A percentile compares a stretch with the other conserved stretches of the same genome.
Conservation (phyloP, 2,113 vertebrate species). For the Gasterosteus nipponicus region DNA sequence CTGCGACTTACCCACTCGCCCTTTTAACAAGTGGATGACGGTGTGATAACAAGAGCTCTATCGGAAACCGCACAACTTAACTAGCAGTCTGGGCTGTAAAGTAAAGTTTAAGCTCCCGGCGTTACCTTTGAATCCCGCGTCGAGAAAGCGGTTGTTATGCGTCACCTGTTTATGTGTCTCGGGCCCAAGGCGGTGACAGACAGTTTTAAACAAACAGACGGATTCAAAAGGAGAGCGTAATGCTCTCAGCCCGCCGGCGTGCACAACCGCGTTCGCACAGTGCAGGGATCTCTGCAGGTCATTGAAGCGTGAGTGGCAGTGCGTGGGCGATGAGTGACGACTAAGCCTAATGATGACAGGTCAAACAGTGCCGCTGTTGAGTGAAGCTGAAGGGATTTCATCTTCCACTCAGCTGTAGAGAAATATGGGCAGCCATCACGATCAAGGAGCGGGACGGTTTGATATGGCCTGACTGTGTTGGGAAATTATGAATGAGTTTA, state of each 20-base stretch:
- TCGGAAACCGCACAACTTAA: constrained; percentile 53
- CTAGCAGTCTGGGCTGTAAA: constrained; percentile 32
- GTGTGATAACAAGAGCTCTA: constrained; percentile 49
- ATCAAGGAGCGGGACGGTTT: constrained; percentile 25
- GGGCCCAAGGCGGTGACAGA: constrained; percentile 55
- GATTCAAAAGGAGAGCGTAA: constrained; percentile 53
- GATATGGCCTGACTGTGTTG: constrained; percentile 49
- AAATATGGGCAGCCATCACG: constrained; percentile 55
- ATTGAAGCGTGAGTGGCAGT: constrained; percentile 66
- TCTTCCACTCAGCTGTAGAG: constrained; percentile 50
- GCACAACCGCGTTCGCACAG: constrained; percentile 43
- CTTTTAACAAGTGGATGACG: constrained; percentile 66
- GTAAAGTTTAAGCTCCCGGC: constrained; percentile 17
- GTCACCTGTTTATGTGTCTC: constrained; percentile 72
- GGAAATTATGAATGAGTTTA: constrained; percentile 52
- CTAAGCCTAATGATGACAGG: constrained; percentile 79
- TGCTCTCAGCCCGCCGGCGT: constrained; percentile 50
- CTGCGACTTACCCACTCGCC: constrained; percentile 54
- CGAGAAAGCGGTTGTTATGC: constrained; percentile 45
- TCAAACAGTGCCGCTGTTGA: constrained; percentile 75
- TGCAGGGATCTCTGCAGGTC: constrained; percentile 60
- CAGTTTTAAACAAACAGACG: constrained; percentile 64
- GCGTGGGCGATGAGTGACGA: constrained; percentile 73
- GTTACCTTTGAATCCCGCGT: constrained; percentile 43
- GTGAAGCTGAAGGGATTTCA: constrained; percentile 68